Conservation (phyloP, 1,140 invertebrate genomes). For the Trachymyrmex cornetzi region DNA sequence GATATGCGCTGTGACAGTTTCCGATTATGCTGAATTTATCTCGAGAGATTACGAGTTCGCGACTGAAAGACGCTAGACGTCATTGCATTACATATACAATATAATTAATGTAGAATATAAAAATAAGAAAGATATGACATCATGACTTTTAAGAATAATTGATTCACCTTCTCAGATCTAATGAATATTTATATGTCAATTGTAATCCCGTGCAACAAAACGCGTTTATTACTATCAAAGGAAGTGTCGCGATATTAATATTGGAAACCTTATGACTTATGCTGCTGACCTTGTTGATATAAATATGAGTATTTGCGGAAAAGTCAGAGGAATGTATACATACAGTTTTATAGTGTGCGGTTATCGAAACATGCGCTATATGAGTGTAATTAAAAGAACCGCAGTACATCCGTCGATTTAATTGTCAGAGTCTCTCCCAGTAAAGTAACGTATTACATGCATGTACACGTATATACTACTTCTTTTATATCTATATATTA, state of each 20-base stretch:
- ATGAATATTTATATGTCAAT: not conserved
- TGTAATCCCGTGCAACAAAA: not conserved
- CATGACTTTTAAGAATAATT: conserved; percentile 1
- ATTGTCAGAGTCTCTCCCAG: not conserved
- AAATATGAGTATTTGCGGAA: not conserved
- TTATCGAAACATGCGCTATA: not conserved
- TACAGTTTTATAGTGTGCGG: not conserved
- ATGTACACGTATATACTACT: not conserved
- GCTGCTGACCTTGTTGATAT: not conserved
- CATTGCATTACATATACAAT: not conserved
- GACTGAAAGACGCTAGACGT: not conserved
- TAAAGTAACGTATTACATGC: not conserved
- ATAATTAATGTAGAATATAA: not conserved
- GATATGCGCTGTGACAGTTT: not conserved
- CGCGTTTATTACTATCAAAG: not conserved
- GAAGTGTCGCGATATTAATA: not conserved
- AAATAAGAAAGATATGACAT: not conserved
- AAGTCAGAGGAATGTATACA: not conserved
- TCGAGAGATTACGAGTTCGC: not conserved
- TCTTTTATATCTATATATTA: not conserved
- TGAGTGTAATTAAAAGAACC: not conserved
- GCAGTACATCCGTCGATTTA: not conserved
- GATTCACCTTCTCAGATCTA: not conserved
- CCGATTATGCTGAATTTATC: not conserved
- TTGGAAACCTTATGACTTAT: not conserved